phyloP scores from a whole-genome alignment of 1,140 invertebrate genomes.

The Delia radicum region DNA sequence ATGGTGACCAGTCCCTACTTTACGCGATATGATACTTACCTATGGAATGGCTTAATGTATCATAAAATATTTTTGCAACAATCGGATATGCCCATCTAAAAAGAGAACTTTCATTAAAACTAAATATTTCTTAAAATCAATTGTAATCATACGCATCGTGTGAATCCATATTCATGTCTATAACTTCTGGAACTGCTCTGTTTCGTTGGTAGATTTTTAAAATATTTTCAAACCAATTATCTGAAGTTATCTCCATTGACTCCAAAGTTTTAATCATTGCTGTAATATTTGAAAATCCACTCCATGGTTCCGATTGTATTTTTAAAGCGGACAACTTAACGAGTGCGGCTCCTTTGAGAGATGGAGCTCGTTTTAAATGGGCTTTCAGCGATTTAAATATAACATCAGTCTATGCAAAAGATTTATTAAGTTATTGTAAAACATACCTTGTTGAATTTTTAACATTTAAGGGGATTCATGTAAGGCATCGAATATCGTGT shows the following conservation, averaged over 20 bases:
- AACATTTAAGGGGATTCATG: too few species aligned
- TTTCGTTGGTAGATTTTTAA: slow-evolving; percentile 50
- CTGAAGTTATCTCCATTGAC: slow-evolving; percentile 41
- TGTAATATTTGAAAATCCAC: slow-evolving; percentile 45
- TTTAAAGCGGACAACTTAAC: slow-evolving; percentile 53
- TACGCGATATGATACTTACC: slow-evolving; percentile 33
- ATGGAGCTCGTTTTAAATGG: slow-evolving; percentile 51
- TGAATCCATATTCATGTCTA: slow-evolving; percentile 37
- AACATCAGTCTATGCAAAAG: slow-evolving; percentile 39
- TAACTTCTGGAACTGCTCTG: slow-evolving; percentile 39
- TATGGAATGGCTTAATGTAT: slow-evolving; percentile 53
- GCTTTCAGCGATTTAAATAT: slow-evolving; percentile 54
- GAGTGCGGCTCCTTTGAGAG: slow-evolving; percentile 49
- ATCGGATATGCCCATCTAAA: slow-evolving; percentile 54
- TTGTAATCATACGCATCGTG: slow-evolving; percentile 43
- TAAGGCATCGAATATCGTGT: too few species aligned
- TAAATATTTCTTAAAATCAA: background rate
- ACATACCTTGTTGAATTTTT: too few species aligned
- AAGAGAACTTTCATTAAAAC: slow-evolving; percentile 13
- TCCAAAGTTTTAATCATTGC: slow-evolving; percentile 36
- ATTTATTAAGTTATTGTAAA: too few species aligned
- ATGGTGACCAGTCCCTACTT: too few species aligned
- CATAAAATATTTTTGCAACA: slow-evolving; percentile 51
- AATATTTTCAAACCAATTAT: slow-evolving; percentile 53
- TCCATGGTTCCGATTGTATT: slow-evolving; percentile 51